Evolutionary conservation across 2,888 invertebrate species (phyloP).

Genomic region (Aplocera efformata): DNA sequence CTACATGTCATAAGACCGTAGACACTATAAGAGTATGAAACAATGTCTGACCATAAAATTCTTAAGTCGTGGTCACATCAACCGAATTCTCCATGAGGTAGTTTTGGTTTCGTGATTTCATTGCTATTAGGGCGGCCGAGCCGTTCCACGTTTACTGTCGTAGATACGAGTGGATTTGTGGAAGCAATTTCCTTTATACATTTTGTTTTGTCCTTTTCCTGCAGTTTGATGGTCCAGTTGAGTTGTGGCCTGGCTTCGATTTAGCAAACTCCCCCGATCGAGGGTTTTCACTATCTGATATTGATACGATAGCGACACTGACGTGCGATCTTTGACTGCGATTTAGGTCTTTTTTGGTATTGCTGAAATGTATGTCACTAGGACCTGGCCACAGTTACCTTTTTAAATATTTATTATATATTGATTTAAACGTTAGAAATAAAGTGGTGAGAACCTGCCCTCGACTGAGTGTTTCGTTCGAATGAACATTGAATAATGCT

Average conservation of each 20-base stretch:
- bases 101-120: slow-evolving; percentile 80
- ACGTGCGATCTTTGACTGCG: background rate
- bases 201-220: slow-evolving; percentile 80
- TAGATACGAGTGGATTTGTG: slow-evolving; percentile 81
- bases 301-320: no score
- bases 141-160: slow-evolving; percentile 77
- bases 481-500: no score
- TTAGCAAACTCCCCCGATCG: slow-evolving; percentile 59
- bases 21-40: slow-evolving; percentile 26
- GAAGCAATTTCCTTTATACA: slow-evolving; percentile 81
- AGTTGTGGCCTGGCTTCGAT: slow-evolving; percentile 74
- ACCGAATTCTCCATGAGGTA: slow-evolving; percentile 61
- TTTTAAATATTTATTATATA: no score
- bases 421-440: no score
- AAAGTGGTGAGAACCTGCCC: no score
- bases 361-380: slow-evolving; percentile 3
- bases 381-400: background rate
- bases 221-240: slow-evolving; percentile 77
- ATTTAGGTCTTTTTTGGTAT: no score
- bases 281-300: no score
- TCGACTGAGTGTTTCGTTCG: no score
- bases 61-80: slow-evolving; percentile 52
- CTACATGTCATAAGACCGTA: no score
- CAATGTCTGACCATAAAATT: slow-evolving; percentile 49
- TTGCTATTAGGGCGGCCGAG: slow-evolving; percentile 77